Percentiles rank a stretch among this genome's conserved stretches.
These are phyloP conservation scores for Sarcophaga variegata DNA, from an alignment of 2,888 invertebrate genomes.

Conservation along the genomic window DNA sequence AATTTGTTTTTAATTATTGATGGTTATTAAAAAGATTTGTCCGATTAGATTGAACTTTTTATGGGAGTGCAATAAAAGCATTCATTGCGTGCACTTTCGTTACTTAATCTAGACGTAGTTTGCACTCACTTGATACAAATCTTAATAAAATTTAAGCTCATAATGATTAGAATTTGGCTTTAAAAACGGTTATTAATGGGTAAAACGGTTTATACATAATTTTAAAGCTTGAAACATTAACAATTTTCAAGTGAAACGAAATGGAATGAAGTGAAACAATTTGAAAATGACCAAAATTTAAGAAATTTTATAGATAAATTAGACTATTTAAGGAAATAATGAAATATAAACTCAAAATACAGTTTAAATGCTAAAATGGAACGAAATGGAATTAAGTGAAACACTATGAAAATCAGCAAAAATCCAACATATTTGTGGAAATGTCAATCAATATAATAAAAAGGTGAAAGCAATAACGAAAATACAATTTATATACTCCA, in stretches of 20 bases:
- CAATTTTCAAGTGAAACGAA: background rate
- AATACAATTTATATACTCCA: background rate
- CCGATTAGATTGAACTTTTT: background rate
- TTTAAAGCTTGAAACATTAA: no score
- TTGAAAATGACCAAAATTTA: background rate
- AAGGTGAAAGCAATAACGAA: no score
- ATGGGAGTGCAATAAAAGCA: background rate
- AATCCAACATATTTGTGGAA: background rate
- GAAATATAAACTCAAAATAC: background rate
- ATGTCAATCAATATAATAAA: no score
- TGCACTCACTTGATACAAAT: no score
- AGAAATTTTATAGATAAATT: background rate
- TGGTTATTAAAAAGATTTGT: background rate
- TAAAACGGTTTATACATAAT: no score
- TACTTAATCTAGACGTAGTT: no score
- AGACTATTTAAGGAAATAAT: background rate
- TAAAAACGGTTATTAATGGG: no score
- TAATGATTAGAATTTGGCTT: no score
- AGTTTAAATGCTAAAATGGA: background rate
- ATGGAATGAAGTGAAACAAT: conserved; percentile 20
- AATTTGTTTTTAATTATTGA: background rate
- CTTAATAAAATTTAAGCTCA: no score
- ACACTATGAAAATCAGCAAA: background rate
- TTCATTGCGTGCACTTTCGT: background rate
- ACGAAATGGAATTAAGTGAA: conserved; percentile 1